Percentiles rank a stretch among this genome's conserved stretches.
These are phyloP conservation scores for Mallotus villosus DNA, from an alignment of 2,797 vertebrate genomes.

Conservation along the genomic window DNA sequence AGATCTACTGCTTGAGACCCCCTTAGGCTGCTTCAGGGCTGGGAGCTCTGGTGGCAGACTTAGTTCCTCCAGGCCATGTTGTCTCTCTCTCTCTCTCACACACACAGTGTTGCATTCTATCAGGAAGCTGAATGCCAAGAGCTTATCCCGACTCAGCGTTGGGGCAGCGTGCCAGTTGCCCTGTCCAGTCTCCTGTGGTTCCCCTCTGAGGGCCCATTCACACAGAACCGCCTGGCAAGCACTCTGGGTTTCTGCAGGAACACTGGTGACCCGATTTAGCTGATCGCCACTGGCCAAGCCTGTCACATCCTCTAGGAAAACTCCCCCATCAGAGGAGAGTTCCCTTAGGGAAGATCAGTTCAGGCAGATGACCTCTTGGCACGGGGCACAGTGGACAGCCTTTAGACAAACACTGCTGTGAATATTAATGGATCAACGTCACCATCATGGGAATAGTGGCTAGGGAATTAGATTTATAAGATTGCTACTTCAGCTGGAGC, in stretches of 20 bases:
- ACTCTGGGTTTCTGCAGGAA: constrained; percentile 47
- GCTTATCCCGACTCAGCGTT: constrained; percentile 72
- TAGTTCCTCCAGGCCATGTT: not conserved
- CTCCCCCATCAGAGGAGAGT: constrained; percentile 21
- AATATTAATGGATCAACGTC: not conserved
- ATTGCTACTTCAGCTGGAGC: no score
- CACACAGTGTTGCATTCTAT: constrained; percentile 60
- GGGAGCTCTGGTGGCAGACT: not conserved
- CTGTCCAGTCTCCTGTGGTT: constrained; percentile 54
- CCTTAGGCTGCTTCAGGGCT: not conserved
- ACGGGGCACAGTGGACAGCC: constrained; percentile 9
- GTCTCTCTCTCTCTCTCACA: constrained; percentile 13
- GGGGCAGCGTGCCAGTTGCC: constrained; percentile 63
- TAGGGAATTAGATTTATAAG: no score
- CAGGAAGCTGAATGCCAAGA: constrained; percentile 46
- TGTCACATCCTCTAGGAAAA: not conserved
- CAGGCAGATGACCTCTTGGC: constrained; percentile 33
- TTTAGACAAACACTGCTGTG: not conserved
- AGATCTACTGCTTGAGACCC: not conserved
- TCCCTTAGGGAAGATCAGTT: constrained; percentile 34
- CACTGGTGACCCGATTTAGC: constrained; percentile 60
- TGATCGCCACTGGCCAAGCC: constrained; percentile 27
- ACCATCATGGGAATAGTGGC: not conserved
- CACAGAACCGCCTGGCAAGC: constrained; percentile 41
- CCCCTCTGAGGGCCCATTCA: constrained; percentile 17